Percentiles rank a stretch among this genome's conserved stretches.
Conservation (phyloP, 2,797 vertebrate genomes). For the Chelon auratus region DNA sequence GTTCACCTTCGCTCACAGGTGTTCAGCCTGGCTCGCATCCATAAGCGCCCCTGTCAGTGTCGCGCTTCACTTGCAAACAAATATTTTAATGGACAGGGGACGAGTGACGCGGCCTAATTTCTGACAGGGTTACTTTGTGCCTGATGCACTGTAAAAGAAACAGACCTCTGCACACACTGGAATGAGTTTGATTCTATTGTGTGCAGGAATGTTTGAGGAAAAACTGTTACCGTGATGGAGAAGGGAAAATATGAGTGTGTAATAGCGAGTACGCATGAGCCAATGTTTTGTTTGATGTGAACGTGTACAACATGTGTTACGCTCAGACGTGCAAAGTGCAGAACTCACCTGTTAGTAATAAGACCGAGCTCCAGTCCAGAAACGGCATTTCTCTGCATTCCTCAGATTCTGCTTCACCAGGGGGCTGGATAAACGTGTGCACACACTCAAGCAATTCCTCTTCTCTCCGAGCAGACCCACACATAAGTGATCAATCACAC, state of each 20-base stretch:
- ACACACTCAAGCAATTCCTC: slow-evolving; percentile 53
- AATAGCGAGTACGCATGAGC: slow-evolving; percentile 22
- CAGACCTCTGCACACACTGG: slow-evolving; percentile 42
- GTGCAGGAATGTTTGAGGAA: slow-evolving; percentile 67
- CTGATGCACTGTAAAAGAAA: slow-evolving; percentile 44
- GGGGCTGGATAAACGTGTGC: slow-evolving; percentile 73
- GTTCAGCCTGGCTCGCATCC: slow-evolving; percentile 71
- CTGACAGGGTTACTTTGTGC: slow-evolving; percentile 61
- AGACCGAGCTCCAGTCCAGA: slow-evolving; percentile 78
- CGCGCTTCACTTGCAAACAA: slow-evolving; percentile 79
- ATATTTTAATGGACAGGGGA: slow-evolving; percentile 77
- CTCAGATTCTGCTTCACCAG: slow-evolving; percentile 84
- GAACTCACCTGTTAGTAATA: slow-evolving; percentile 89
- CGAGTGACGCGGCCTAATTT: slow-evolving; percentile 74
- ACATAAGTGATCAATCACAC: slow-evolving; percentile 70
- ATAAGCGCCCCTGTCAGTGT: slow-evolving; percentile 61
- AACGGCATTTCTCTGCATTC: slow-evolving; percentile 86
- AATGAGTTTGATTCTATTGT: slow-evolving; percentile 46
- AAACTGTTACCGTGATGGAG: slow-evolving; percentile 49
- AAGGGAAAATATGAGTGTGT: slow-evolving; percentile 48
- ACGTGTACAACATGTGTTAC: slow-evolving; percentile 68
- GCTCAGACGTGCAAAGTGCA: slow-evolving; percentile 73
- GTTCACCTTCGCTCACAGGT: slow-evolving; percentile 72
- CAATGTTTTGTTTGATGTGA: slow-evolving; percentile 67
- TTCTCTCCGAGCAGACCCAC: slow-evolving; percentile 42